Evolutionary conservation across 2,113 vertebrate species (phyloP).

Genomic region (Regulus satrapa): DNA sequence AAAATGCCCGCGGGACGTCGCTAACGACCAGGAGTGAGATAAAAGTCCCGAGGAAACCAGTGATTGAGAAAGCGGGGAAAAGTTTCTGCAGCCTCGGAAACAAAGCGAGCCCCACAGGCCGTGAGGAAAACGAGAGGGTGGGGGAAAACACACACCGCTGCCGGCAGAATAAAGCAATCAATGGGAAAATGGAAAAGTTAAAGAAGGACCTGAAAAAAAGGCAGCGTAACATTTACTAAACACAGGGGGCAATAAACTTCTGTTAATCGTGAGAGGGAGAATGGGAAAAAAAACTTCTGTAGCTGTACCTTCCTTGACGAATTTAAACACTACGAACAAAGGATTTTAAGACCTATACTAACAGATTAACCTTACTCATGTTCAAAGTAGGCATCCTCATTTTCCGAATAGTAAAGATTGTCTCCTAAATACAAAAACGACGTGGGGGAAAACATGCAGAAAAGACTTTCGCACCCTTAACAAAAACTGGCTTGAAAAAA

Average conservation of each 20-base stretch:
- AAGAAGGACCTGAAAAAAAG: rapidly evolving
- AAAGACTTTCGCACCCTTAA: rapidly evolving
- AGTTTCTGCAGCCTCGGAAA: rapidly evolving
- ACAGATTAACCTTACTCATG: rapidly evolving
- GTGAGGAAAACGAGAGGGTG: no score
- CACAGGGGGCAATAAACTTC: no score
- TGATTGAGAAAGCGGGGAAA: rapidly evolving
- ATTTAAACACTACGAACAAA: rapidly evolving
- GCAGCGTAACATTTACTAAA: rapidly evolving
- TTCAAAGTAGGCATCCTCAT: rapidly evolving
- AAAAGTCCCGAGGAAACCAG: rapidly evolving
- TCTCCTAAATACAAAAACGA: rapidly evolving
- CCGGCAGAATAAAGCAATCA: rapidly evolving
- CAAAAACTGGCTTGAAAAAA: no score
- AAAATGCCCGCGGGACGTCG: rapidly evolving
- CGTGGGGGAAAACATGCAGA: rapidly evolving
- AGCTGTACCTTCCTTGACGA: rapidly evolving
- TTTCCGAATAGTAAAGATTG: rapidly evolving
- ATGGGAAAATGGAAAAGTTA: rapidly evolving
- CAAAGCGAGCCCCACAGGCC: no score
- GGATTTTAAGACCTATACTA: rapidly evolving
- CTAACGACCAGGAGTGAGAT: rapidly evolving
- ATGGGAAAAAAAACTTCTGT: no score
- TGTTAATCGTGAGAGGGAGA: no score
- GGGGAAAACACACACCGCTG: no score